Conservation (phyloP, 2,888 invertebrate species). For the Nomada ruficornis region DNA sequence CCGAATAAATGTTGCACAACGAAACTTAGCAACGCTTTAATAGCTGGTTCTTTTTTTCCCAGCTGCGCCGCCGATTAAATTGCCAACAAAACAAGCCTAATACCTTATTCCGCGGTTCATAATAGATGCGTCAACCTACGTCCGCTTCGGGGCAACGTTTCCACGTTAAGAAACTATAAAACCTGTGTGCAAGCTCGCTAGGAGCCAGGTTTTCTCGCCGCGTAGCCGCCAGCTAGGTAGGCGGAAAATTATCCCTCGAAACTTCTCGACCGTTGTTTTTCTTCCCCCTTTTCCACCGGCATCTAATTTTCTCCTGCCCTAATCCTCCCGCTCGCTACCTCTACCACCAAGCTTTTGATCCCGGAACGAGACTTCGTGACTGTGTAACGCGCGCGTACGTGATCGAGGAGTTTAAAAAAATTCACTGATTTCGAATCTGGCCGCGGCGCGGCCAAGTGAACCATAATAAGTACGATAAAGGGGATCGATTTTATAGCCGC, state of each 20-base stretch:
- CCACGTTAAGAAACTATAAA: slow-evolving; percentile 35
- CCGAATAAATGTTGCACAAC: not conserved
- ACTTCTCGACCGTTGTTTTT: slow-evolving; percentile 43
- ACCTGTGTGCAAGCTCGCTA: slow-evolving; percentile 15
- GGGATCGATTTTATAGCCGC: not conserved
- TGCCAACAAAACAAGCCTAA: slow-evolving; percentile 29
- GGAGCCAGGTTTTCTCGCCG: slow-evolving; percentile 30
- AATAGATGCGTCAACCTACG: slow-evolving; percentile 40
- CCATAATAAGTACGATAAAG: slow-evolving; percentile 12
- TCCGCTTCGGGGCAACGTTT: slow-evolving; percentile 19
- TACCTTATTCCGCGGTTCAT: slow-evolving; percentile 17
- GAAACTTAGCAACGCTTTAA: slow-evolving; percentile 14
- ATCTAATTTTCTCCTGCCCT: slow-evolving; percentile 52
- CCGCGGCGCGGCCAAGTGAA: slow-evolving; percentile 3
- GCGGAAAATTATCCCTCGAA: slow-evolving; percentile 57
- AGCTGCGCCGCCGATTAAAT: slow-evolving; percentile 17
- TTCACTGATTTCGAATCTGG: slow-evolving; percentile 33
- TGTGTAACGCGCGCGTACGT: slow-evolving; percentile 36
- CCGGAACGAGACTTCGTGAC: slow-evolving; percentile 30
- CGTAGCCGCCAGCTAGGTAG: slow-evolving; percentile 39
- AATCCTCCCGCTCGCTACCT: not conserved
- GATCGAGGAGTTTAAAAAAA: slow-evolving; percentile 41
- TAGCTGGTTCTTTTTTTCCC: not conserved
- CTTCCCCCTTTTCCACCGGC: slow-evolving; percentile 37
- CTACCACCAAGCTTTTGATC: not conserved